phyloP scores from a whole-genome alignment of 2,113 vertebrate species.

The Microcebus lehilahytsara region DNA sequence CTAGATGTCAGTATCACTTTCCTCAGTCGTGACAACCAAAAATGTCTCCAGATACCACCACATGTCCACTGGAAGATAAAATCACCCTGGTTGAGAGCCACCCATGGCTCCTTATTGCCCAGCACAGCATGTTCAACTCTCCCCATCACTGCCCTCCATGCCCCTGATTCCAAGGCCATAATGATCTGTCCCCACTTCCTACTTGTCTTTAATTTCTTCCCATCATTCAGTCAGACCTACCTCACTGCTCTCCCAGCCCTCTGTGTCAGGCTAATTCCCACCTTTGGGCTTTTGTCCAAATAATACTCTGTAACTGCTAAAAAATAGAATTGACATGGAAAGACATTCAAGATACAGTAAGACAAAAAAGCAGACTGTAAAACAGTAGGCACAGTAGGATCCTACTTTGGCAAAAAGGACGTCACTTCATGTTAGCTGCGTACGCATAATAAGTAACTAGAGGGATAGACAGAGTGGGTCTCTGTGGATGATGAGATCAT shows the following conservation, averaged over 20 bases:
- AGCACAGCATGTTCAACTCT: not conserved
- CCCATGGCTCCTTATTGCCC: not conserved
- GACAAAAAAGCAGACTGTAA: not conserved
- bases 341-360: not conserved
- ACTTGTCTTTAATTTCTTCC: not conserved
- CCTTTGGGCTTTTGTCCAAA: not conserved
- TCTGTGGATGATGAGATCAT: not conserved
- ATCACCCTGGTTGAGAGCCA: not conserved
- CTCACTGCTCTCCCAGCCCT: not conserved
- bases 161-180: not conserved
- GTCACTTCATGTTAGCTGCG: not conserved
- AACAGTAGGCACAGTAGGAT: not conserved
- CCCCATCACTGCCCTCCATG: fast-evolving
- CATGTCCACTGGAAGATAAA: not conserved
- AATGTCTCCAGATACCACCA: not conserved
- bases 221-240: not conserved
- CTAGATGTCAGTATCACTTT: not conserved
- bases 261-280: not conserved
- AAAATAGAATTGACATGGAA: not conserved
- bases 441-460: not conserved
- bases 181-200: not conserved
- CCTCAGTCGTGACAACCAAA: not conserved
- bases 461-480: not conserved
- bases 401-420: not conserved
- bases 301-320: not conserved